These are phyloP conservation scores for Drosophila truncata DNA, from an alignment of 1,140 invertebrate genomes.

Conservation along the genomic window DNA sequence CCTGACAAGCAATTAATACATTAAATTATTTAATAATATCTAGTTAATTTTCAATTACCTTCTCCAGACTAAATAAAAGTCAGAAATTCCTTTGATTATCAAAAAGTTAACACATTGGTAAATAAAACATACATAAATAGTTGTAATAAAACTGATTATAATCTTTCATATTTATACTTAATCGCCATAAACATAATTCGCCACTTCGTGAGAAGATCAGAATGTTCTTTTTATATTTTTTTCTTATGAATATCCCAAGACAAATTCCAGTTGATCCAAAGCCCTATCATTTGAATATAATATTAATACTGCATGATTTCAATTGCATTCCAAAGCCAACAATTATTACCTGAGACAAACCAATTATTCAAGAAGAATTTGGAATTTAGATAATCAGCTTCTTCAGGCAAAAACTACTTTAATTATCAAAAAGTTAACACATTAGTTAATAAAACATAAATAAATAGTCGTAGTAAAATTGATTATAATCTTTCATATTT, in stretches of 20 bases:
- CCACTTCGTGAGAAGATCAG: constrained; percentile 4
- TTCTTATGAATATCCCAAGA: constrained; percentile 5
- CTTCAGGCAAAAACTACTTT: not conserved
- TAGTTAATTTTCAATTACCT: too few species aligned
- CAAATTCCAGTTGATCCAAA: not conserved
- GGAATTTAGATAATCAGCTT: not conserved
- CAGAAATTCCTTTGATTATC: not conserved
- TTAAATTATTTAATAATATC: too few species aligned
- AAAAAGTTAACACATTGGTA: not conserved
- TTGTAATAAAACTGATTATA: not conserved
- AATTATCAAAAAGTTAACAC: not conserved
- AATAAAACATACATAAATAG: not conserved
- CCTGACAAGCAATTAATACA: not conserved
- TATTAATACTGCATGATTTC: not conserved
- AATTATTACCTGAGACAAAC: too few species aligned
- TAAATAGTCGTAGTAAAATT: not conserved
- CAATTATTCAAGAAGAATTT: not conserved
- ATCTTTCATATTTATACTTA: constrained; percentile 9
- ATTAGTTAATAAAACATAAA: not conserved
- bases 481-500: constrained; percentile 2
- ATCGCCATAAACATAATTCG: constrained; percentile 33
- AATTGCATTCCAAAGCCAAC: not conserved
- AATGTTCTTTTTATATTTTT: too few species aligned
- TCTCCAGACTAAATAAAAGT: not conserved
- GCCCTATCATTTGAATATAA: not conserved